Conservation (phyloP, 1,140 invertebrate genomes). For the Caenorhabditis briggsae region DNA sequence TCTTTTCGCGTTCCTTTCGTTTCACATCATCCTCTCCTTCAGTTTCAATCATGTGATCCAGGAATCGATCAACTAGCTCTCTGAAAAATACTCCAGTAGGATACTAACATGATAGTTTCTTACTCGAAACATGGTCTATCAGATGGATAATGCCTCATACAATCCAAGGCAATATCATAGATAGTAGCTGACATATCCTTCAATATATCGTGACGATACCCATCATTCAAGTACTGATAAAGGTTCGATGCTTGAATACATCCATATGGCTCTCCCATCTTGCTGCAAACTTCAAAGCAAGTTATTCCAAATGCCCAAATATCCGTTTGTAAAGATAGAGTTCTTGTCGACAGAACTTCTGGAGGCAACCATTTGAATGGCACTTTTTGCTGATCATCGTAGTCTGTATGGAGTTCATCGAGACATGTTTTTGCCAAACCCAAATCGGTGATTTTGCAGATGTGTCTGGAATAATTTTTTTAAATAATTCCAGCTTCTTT, state of each 20-base stretch:
- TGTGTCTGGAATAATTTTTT: constrained; percentile 33
- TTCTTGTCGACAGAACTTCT: constrained; percentile 10
- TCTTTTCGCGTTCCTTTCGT: not conserved
- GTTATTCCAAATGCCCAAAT: constrained; percentile 37
- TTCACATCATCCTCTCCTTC: constrained; percentile 18
- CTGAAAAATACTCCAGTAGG: not conserved
- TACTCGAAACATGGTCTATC: constrained; percentile 9
- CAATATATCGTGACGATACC: not conserved
- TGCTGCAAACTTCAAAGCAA: constrained; percentile 8
- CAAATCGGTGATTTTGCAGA: constrained; percentile 36
- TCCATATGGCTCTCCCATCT: constrained; percentile 21
- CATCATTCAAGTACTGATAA: constrained; percentile 30
- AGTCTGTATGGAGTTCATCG: constrained; percentile 19
- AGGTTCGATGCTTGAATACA: not conserved
- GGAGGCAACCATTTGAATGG: constrained; percentile 42
- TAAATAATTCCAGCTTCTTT: no score
- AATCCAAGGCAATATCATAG: constrained; percentile 23
- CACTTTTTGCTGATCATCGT: constrained; percentile 12
- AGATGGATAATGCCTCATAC: constrained; percentile 8
- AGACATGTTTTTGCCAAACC: constrained; percentile 35
- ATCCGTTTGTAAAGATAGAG: constrained; percentile 30
- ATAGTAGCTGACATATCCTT: constrained; percentile 3
- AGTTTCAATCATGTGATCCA: not conserved
- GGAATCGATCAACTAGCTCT: constrained; percentile 21
- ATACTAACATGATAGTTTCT: not conserved